These are phyloP conservation scores for Phrynosoma blainvillii DNA, from an alignment of 2,113 vertebrate species.

Conservation along the genomic window DNA sequence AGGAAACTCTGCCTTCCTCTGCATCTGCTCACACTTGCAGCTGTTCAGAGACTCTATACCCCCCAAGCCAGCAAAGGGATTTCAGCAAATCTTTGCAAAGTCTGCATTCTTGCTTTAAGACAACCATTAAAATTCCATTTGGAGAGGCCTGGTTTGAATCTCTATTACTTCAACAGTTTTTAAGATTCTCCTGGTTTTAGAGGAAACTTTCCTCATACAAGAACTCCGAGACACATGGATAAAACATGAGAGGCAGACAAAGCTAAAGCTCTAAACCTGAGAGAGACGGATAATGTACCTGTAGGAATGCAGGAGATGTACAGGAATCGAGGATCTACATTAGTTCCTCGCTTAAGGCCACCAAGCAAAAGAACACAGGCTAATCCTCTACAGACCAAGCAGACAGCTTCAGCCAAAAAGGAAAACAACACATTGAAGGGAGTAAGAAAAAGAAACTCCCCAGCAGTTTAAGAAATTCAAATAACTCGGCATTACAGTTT, in stretches of 20 bases:
- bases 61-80: not conserved
- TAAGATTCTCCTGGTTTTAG: slow-evolving; percentile 41
- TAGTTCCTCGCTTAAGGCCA: slow-evolving; percentile 73
- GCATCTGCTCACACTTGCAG: not conserved
- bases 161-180: slow-evolving; percentile 39
- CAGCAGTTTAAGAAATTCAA: slow-evolving; percentile 42
- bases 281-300: slow-evolving; percentile 42
- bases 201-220: slow-evolving; percentile 42
- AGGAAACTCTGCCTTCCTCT: not conserved
- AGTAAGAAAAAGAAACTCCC: slow-evolving; percentile 22
- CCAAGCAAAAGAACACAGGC: slow-evolving; percentile 70
- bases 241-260: slow-evolving; percentile 46
- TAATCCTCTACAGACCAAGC: slow-evolving; percentile 69
- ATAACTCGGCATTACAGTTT: slow-evolving; percentile 43
- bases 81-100: not conserved
- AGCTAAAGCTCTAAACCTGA: slow-evolving; percentile 3
- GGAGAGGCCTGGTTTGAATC: slow-evolving; percentile 10
- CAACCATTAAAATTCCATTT: slow-evolving; percentile 34
- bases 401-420: slow-evolving; percentile 67
- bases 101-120: slow-evolving; percentile 36
- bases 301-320: slow-evolving; percentile 54
- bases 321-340: slow-evolving; percentile 59
- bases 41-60: not conserved
- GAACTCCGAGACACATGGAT: slow-evolving; percentile 44
- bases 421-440: slow-evolving; percentile 63